A percentile compares a stretch with the other conserved stretches of the same genome.
These are phyloP conservation scores for Caretta caretta DNA, from an alignment of 2,113 vertebrate genomes.

Conservation along the genomic window DNA sequence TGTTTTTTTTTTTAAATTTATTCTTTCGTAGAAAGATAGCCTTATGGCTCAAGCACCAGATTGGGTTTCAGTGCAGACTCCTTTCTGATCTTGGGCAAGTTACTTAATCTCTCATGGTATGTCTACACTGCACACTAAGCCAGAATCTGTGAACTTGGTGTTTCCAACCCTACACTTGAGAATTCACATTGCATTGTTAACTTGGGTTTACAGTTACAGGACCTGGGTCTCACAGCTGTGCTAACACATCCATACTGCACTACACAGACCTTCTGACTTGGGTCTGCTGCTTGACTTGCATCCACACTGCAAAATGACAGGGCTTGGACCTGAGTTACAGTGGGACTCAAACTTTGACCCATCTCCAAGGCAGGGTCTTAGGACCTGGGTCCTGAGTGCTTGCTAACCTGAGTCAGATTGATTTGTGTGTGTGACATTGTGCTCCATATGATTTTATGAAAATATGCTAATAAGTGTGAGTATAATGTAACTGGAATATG, in stretches of 20 bases:
- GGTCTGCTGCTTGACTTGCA: neutral
- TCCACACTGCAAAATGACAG: neutral
- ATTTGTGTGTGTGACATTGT: neutral
- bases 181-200: neutral
- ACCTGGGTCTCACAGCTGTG: neutral
- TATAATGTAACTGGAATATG: no score
- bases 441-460: no score
- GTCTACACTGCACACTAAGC: neutral
- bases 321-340: neutral
- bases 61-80: neutral
- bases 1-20: no score
- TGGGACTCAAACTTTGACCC: neutral
- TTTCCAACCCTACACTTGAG: neutral
- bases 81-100: neutral
- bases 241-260: neutral
- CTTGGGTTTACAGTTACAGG: neutral
- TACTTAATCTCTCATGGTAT: neutral
- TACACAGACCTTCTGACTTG: neutral
- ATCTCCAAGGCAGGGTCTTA: neutral
- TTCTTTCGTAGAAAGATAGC: neutral
- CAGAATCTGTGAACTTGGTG: neutral
- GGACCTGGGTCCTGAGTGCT: neutral
- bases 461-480: no score
- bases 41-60: neutral
- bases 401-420: neutral